A percentile compares a stretch with the other conserved stretches of the same genome.
Conservation (phyloP, 1,140 invertebrate species). For the Zelostemma sp. region DNA sequence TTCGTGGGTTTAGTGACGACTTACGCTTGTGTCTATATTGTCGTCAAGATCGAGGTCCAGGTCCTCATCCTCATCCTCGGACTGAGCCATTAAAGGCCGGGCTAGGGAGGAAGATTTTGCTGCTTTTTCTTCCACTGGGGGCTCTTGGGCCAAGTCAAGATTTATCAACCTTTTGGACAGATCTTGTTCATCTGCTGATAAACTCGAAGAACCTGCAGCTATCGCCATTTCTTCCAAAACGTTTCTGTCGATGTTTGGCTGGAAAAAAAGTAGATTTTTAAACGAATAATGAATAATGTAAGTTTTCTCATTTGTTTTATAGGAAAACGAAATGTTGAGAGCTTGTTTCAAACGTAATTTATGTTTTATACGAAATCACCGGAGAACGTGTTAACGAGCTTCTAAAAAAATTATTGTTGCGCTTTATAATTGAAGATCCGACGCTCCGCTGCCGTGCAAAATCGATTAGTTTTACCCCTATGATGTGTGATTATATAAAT, state of each 20-base stretch:
- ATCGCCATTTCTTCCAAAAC: constrained; percentile 80
- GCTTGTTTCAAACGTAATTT: not conserved
- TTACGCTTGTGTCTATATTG: constrained; percentile 76
- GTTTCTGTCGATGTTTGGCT: constrained; percentile 80
- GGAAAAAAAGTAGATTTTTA: constrained; percentile 50
- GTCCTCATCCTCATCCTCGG: constrained; percentile 73
- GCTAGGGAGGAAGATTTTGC: constrained; percentile 44
- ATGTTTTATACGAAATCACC: not conserved
- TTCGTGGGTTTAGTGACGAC: constrained; percentile 42
- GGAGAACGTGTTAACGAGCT: constrained; percentile 35
- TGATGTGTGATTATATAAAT: constrained; percentile 50
- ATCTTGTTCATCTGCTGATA: constrained; percentile 6
- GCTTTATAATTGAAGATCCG: constrained; percentile 27
- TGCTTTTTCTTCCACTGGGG: constrained; percentile 23
- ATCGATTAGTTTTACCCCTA: constrained; percentile 45
- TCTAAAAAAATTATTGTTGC: constrained; percentile 36
- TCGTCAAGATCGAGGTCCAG: constrained; percentile 77
- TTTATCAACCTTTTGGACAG: constrained; percentile 50
- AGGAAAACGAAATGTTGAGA: not conserved
- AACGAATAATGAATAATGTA: constrained; percentile 19
- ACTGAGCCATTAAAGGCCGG: constrained; percentile 56
- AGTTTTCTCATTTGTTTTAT: no score
- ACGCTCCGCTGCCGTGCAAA: constrained; percentile 33
- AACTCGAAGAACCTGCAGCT: constrained; percentile 60
- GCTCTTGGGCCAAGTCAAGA: constrained; percentile 40